Conservation (phyloP, 2,888 invertebrate species). For the Dione vanillae region DNA sequence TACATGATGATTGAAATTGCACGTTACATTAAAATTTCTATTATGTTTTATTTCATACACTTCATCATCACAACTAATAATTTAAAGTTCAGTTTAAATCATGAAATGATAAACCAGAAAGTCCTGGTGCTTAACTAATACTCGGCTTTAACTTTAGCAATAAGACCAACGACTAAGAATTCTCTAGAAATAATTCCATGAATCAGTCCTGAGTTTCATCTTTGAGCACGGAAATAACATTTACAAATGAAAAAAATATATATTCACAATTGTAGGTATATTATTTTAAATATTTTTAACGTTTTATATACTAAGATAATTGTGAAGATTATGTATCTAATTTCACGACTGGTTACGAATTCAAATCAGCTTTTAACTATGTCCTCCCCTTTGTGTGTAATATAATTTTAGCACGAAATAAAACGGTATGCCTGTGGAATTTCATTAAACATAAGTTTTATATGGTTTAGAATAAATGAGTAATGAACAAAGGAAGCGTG, state of each 20-base stretch:
- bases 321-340: constrained; percentile 14
- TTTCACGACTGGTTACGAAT: constrained; percentile 21
- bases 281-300: not conserved
- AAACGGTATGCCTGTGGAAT: constrained; percentile 18
- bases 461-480: constrained; percentile 33
- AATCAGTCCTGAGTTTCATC: constrained; percentile 27
- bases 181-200: constrained; percentile 34
- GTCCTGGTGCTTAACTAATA: not conserved
- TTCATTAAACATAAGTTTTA: constrained; percentile 29
- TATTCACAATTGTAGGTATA: not conserved
- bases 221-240: not conserved
- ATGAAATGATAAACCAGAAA: not conserved
- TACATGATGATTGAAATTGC: constrained; percentile 21
- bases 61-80: not conserved
- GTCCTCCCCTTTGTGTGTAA: constrained; percentile 23
- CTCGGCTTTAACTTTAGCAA: constrained; percentile 16
- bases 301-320: not conserved
- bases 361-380: constrained; percentile 17
- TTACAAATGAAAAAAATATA: not conserved
- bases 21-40: not conserved
- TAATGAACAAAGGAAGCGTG: constrained; percentile 27
- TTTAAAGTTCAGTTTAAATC: not conserved
- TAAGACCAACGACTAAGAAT: constrained; percentile 20
- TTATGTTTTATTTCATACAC: constrained; percentile 2
- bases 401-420: constrained; percentile 32